A percentile compares a stretch with the other conserved stretches of the same genome.
Evolutionary conservation across 2,888 invertebrate species (phyloP).

Genomic region (Synergus umbraculus): DNA sequence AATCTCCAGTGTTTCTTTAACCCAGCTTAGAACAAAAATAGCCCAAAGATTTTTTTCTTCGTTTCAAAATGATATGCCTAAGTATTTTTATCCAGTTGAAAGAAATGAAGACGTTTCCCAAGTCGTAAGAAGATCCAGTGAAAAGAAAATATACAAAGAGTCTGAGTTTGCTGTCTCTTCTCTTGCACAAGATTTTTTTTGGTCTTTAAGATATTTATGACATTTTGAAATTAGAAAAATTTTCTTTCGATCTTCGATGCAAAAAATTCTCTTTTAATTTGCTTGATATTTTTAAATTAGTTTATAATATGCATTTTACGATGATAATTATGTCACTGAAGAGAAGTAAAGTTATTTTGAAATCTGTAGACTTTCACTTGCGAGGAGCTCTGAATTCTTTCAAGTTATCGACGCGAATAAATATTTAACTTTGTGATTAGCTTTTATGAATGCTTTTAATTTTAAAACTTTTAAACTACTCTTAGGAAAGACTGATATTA

Average conservation of each 20-base stretch:
- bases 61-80: background rate
- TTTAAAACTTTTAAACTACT: no score
- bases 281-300: background rate
- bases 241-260: background rate
- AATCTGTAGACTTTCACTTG: slow-evolving; percentile 34
- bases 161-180: background rate
- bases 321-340: slow-evolving; percentile 26
- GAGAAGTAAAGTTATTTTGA: slow-evolving; percentile 1
- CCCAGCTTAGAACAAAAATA: background rate
- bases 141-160: background rate
- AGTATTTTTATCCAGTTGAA: background rate
- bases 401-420: slow-evolving; percentile 5
- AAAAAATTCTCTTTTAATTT: background rate
- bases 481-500: no score
- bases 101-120: background rate
- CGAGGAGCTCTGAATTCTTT: slow-evolving; percentile 29
- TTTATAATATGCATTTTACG: background rate
- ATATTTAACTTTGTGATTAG: background rate
- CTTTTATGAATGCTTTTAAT: no score
- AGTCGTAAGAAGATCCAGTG: background rate
- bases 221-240: no score
- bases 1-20: background rate
- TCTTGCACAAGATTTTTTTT: background rate
- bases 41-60: background rate
- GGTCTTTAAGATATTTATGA: background rate